Conservation (phyloP, 2,888 invertebrate genomes). For the Eupithecia insigniata region DNA sequence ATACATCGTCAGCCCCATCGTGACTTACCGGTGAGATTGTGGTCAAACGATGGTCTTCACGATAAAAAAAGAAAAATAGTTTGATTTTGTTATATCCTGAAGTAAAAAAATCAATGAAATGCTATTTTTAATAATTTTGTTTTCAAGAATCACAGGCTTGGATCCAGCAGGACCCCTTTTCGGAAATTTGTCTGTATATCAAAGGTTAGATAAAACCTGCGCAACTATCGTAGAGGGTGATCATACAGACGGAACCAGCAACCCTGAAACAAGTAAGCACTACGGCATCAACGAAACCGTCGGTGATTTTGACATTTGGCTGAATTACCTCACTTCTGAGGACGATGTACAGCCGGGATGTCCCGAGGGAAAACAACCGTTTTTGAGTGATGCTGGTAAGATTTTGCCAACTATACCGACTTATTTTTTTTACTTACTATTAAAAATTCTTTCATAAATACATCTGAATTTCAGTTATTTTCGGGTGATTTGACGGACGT, state of each 20-base stretch:
- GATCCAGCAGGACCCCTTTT: constrained; percentile 79
- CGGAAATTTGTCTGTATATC: constrained; percentile 44
- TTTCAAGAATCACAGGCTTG: constrained; percentile 72
- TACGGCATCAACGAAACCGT: neutral
- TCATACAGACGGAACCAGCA: constrained; percentile 81
- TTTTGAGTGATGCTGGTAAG: constrained; percentile 1
- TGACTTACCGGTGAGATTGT: too few species aligned
- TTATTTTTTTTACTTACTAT: neutral
- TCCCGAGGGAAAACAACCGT: neutral
- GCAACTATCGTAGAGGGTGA: constrained; percentile 81
- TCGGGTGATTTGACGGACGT: neutral
- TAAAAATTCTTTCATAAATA: neutral
- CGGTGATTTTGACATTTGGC: constrained; percentile 61
- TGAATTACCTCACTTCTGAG: constrained; percentile 62
- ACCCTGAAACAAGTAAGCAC: constrained; percentile 21
- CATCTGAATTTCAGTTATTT: neutral
- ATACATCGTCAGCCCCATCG: too few species aligned
- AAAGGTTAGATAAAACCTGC: constrained; percentile 48
- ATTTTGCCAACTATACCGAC: neutral
- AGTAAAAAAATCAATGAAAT: neutral
- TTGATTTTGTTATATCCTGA: neutral
- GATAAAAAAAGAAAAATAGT: too few species aligned
- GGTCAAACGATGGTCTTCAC: too few species aligned
- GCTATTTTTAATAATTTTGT: neutral
- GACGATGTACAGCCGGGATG: constrained; percentile 41